Evolutionary conservation across 2,113 vertebrate genomes (phyloP), one percentile per base, ranked within the genome.

Genomic region (Triplophysa tibetana): DNA sequence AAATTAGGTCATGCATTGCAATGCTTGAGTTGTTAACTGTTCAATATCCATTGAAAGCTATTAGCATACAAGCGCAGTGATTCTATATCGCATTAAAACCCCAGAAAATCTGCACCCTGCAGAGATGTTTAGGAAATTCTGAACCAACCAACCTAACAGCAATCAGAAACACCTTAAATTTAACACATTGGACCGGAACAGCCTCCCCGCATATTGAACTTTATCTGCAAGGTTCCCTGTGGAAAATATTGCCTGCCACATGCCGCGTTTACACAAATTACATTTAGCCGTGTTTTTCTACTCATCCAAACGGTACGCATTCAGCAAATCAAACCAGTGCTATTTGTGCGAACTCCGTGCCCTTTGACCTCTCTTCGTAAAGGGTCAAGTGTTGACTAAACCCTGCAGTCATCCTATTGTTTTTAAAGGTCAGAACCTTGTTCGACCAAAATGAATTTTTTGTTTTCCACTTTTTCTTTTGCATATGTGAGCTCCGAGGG

Each of bases 231-330:
- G 48, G 43, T 45, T 77, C 61, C 75, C 75, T 33, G 43, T 21
- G 45, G 74, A 54, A 76, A 65, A 76, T 33, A 76, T 33, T 4
- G 41, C 60, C 58, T 50, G 17, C 23, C 23, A 63, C 41, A 63
- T 3, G 60, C 43, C 41, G 24, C 45, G 60, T 69, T 82, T 70
- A 48, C 29, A 70, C 70, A 21, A 56, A 48, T 83, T 72, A 80
- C 65, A 83, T 83, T 83, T 80, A 80, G 60, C 2, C 11, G 26
- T 54, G 45, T 65, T 76, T 64, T 63, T 65, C 9, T 63, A 24
- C 58, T 58, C 38, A 41, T 56, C 24, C 41, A 29, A 75, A 67
- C 33, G 26, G 38, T 75, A 54, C 69, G 68, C 54, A 68, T 67
- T 83, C 33, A 61, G 26, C 65, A 62, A 56, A 54, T 48, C 17